Base-by-base conservation (phyloP, 2,797 vertebrate species). In the Notamacropus eugenii region DNA sequence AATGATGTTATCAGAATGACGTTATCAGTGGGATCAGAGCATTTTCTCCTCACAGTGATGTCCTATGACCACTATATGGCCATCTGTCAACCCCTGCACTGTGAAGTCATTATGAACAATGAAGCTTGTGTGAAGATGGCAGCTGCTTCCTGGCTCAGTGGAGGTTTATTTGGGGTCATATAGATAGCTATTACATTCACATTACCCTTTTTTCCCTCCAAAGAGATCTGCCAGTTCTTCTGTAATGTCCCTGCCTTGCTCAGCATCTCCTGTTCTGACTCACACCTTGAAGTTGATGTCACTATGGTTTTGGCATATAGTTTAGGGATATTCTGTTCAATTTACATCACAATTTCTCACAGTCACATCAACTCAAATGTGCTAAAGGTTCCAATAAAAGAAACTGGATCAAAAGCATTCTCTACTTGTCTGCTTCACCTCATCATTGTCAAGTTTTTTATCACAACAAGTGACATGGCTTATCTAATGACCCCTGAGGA, bases 401-500 rank as follows among this genome's bases (percentile, higher is more conserved):
- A 96, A 10, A 24, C 59, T 3, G 91, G 40, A 52, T 62, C 50
- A 55, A 96, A n/a, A 54, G 58, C 52, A n/a, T 87, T 93, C 57
- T 93, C 91, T 6, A 59, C 55, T n/a, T 94, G 59, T n/a, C 29
- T 67, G 31, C n/a, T 90, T 28, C n/a, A 62, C 16, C 16, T 91
- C 8, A 22, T 40, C 67, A 28, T 55, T 54, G 27, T 94, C 27
- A 46, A 55, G 54, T 28, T 93, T 16, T 92, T 96, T 82, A 24
- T 93, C 12, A 34, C 55, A 57, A 57, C 34, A 6, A 22, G 40
- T 40, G 31, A 24, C 31, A 94, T 62, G 57, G 82, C 67, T 27
- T 94, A 94, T 94, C 82, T 94, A 31, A 96, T 54, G 13, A 57
- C 59, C 54, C 91, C 14, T 31, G 58, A 87, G 54, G 55, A 94